These are phyloP conservation scores for Ahaetulla prasina DNA, from an alignment of 2,113 vertebrate species.

Conservation along the genomic window DNA sequence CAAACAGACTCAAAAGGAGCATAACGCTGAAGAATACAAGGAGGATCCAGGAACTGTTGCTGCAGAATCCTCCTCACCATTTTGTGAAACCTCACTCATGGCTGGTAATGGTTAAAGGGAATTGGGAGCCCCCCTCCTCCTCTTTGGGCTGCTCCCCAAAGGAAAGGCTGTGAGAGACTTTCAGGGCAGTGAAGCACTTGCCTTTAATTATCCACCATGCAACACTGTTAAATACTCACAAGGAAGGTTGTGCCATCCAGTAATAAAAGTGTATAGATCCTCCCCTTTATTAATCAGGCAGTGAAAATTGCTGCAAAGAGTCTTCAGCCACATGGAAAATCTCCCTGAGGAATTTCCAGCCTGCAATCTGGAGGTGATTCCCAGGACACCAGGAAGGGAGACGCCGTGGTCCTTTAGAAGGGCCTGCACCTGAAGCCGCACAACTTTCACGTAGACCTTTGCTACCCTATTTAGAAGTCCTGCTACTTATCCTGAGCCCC, in stretches of 20 bases:
- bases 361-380: background rate
- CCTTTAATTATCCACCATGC: constrained; percentile 1
- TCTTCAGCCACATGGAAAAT: background rate
- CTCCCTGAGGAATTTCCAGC: background rate
- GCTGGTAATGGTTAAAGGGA: background rate
- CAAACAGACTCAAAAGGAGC: background rate
- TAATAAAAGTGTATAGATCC: accelerated
- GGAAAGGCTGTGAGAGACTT: background rate
- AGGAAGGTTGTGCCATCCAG: accelerated
- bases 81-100: background rate
- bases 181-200: background rate
- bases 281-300: accelerated
- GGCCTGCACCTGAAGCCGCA: background rate
- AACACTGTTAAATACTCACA: constrained; percentile 10
- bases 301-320: background rate
- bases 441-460: background rate
- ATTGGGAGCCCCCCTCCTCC: background rate
- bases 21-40: background rate
- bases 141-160: background rate
- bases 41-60: background rate
- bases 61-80: background rate
- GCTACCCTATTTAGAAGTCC: background rate
- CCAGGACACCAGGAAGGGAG: background rate
- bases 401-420: background rate
- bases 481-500: background rate